These are phyloP conservation scores for Mesitornis unicolor DNA, from an alignment of 2,113 vertebrate genomes.

Conservation along the genomic window DNA sequence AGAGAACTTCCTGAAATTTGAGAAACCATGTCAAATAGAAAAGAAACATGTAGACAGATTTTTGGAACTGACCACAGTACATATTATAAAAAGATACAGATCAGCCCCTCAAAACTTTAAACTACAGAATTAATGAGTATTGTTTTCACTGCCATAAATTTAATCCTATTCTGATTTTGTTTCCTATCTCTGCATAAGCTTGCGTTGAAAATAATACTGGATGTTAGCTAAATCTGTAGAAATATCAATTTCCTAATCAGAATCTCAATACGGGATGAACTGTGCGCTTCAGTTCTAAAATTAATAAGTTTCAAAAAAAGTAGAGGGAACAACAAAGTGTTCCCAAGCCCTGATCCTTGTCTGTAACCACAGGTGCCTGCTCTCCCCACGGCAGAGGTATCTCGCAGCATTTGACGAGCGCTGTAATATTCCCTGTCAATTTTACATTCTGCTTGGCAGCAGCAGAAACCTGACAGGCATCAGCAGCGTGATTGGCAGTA, in stretches of 20 bases:
- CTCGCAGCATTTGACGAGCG: constrained; percentile 38
- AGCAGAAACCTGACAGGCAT: constrained; percentile 62
- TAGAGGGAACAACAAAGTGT: constrained; percentile 14
- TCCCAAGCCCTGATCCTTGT: constrained; percentile 38
- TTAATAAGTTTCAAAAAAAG: background rate
- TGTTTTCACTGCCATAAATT: constrained; percentile 29
- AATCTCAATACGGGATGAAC: background rate
- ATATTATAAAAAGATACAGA: constrained; percentile 41
- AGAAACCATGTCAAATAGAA: constrained; percentile 32
- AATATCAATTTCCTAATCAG: background rate
- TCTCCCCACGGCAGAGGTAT: constrained; percentile 56
- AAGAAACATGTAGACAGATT: constrained; percentile 51
- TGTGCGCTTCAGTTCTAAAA: background rate
- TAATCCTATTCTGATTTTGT: constrained; percentile 32
- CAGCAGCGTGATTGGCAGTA: constrained; percentile 64
- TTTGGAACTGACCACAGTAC: constrained; percentile 50
- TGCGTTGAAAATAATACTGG: background rate
- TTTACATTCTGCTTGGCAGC: constrained; percentile 66
- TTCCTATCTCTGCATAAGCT: constrained; percentile 10
- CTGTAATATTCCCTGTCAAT: constrained; percentile 65
- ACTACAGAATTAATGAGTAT: constrained; percentile 24
- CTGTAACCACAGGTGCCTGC: constrained; percentile 66
- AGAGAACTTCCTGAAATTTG: constrained; percentile 30
- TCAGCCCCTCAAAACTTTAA: constrained; percentile 24
- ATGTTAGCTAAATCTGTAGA: background rate